Conservation (phyloP, 2,888 invertebrate species). For the Yponomeuta cagnagella region DNA sequence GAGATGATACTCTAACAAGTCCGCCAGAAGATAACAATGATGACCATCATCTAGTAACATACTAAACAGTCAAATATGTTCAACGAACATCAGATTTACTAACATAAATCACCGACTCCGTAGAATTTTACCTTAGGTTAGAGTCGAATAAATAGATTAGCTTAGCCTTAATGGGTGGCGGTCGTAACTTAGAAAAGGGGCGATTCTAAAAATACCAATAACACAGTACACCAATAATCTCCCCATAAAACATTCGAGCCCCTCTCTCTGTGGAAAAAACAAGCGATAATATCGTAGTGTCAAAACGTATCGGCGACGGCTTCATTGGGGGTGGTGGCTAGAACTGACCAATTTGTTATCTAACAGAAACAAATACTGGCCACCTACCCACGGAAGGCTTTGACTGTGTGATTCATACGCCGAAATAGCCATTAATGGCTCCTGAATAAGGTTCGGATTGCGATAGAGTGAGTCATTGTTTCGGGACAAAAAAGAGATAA, state of each 20-base stretch:
- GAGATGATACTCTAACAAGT: too few relatives aligned
- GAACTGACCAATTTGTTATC: constrained; percentile 63
- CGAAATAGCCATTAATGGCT: constrained; percentile 30
- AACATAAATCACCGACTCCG: too few relatives aligned
- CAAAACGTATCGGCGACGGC: constrained; percentile 30
- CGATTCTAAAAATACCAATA: constrained; percentile 5
- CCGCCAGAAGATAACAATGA: too few relatives aligned
- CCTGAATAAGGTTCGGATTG: constrained; percentile 28
- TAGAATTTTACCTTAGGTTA: too few relatives aligned
- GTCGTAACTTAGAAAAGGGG: neutral
- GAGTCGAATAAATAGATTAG: neutral
- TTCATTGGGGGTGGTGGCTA: constrained; percentile 54
- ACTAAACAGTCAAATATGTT: too few relatives aligned
- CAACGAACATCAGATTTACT: too few relatives aligned
- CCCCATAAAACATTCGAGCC: neutral
- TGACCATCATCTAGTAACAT: too few relatives aligned
- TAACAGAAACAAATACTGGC: constrained; percentile 61
- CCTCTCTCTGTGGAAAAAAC: neutral
- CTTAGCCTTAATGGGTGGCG: neutral
- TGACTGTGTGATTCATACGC: constrained; percentile 2
- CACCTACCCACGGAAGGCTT: constrained; percentile 52
- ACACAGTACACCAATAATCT: neutral
- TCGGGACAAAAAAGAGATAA: constrained; percentile 62
- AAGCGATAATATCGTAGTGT: constrained; percentile 9
- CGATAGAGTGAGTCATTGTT: constrained; percentile 19